Evolutionary conservation across 2,888 invertebrate genomes (phyloP), one percentile per base, ranked within the genome.

Genomic region (Caenorhabditis panamensis): DNA sequence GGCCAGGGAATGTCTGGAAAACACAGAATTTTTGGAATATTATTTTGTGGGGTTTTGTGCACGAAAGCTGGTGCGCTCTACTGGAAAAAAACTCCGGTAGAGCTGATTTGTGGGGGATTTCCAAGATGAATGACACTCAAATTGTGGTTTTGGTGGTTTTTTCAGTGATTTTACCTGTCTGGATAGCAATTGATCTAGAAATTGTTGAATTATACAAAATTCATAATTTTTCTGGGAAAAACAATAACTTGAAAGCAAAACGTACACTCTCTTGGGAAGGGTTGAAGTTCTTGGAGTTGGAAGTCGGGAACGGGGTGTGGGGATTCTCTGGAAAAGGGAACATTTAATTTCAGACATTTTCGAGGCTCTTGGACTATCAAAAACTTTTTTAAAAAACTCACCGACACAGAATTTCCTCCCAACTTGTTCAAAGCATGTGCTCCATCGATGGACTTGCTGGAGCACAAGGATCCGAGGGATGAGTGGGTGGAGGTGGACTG

Each of bases 1-100:
- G 80, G 80, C 75, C 75, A 80, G 76, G 80, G 80, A 80, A 80
- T 75, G 76, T 80, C 80, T 80, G 80, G 59, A 79, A 73, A 26
- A 18, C 1, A 2, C 13, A 44, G 18, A 22, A 16, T 37, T 8
- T 8, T 4, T 3, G n/a, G 53, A 22, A n/a, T 24, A 8, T 18
- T 18, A 31, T 24, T 54, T 8, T n/a, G 58, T n/a, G 24, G 16
- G 37, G 37, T 18, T n/a, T n/a, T n/a, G n/a, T n/a, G n/a, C n/a
- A n/a, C n/a, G n/a, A n/a, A n/a, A n/a, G 24, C 8, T 3, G 1
- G 61, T 24, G 20, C 9, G 9, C 20, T 41, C 24, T 20, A 22
- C 9, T 47, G 28, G n/a, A 20, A 59, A 59, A 59, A 41, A n/a
- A n/a, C n/a, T n/a, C n/a, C n/a, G n/a, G n/a, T 31, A 31, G 31